These are phyloP conservation scores for Butorides virescens DNA, from an alignment of 2,113 vertebrate genomes.

Conservation along the genomic window DNA sequence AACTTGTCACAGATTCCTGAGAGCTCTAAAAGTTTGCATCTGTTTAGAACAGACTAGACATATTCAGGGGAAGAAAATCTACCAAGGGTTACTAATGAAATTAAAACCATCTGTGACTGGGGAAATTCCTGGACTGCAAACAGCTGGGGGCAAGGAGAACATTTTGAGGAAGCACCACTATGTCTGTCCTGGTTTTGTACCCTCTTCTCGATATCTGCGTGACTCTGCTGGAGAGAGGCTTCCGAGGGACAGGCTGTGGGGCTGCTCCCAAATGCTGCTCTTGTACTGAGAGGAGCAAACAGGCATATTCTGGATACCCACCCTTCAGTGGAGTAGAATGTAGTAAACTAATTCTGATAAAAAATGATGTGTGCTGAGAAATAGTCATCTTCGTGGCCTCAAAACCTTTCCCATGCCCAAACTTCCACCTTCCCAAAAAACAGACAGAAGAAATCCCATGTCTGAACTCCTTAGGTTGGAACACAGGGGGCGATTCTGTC, in stretches of 20 bases:
- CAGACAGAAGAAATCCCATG: rapidly evolving
- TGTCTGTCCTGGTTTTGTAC: not conserved
- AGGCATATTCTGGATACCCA: not conserved
- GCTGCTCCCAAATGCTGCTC: not conserved
- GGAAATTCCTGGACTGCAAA: not conserved
- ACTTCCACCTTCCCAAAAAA: not conserved
- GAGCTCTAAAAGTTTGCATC: not conserved
- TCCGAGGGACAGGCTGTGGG: rapidly evolving
- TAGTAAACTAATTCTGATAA: not conserved
- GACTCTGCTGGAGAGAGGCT: not conserved
- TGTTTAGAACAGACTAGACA: not conserved
- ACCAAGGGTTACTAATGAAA: not conserved
- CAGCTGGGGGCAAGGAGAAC: not conserved
- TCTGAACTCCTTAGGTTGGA: not conserved
- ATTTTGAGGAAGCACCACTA: not conserved
- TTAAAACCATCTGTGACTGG: conserved; percentile 24
- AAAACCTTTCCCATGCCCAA: not conserved
- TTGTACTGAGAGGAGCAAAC: not conserved
- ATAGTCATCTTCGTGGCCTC: not conserved
- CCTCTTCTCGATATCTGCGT: not conserved
- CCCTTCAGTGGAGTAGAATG: rapidly evolving
- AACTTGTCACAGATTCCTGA: not conserved
- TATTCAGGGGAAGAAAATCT: not conserved
- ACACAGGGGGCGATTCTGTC: not conserved
- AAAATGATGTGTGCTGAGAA: not conserved